phyloP scores from a whole-genome alignment of 2,888 invertebrate species.

The Epinotia demarniana region DNA sequence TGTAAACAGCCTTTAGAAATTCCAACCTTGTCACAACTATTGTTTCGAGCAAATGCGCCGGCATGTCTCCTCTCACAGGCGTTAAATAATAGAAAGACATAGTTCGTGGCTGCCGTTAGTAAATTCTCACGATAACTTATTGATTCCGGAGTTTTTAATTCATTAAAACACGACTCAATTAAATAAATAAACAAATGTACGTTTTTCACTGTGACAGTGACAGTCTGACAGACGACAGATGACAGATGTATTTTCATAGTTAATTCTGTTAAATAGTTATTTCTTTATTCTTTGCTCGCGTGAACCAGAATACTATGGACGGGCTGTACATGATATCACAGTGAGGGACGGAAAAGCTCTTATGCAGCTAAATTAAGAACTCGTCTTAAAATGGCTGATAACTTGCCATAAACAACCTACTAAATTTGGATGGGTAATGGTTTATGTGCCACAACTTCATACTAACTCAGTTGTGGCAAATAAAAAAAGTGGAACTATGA shows the following conservation, averaged over 20 bases:
- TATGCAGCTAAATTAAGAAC: no score
- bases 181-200: neutral
- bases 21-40: constrained; percentile 80
- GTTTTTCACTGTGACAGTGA: neutral
- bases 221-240: neutral
- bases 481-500: no score
- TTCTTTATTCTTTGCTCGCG: no score
- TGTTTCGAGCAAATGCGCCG: constrained; percentile 81
- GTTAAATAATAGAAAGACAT: constrained; percentile 85
- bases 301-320: no score
- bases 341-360: no score
- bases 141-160: neutral
- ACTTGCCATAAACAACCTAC: no score
- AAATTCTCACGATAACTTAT: neutral
- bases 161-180: neutral
- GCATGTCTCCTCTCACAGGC: constrained; percentile 82
- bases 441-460: no score
- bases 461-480: no score
- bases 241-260: neutral
- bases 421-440: no score
- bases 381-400: no score
- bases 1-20: constrained; percentile 73
- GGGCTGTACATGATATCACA: no score
- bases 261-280: no score
- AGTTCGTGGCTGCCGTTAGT: neutral